These are phyloP conservation scores for Drosophila colorata DNA, from an alignment of 2,888 invertebrate genomes.

Conservation along the genomic window DNA sequence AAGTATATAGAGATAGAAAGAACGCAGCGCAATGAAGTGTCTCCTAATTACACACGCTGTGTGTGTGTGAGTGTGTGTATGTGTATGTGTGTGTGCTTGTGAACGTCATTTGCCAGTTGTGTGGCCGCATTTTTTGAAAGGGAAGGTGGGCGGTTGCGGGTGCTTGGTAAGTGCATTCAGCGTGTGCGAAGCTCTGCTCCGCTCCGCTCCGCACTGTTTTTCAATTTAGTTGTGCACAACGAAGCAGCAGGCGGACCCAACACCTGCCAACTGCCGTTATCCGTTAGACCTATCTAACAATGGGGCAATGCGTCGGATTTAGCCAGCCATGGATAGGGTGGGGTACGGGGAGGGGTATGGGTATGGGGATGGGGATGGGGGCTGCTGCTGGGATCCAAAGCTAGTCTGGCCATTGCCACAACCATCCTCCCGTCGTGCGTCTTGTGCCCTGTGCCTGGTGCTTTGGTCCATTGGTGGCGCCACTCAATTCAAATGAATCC, in stretches of 20 bases:
- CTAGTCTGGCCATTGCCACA: slow-evolving; percentile 10
- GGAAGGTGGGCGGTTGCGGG: not conserved
- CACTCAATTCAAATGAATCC: slow-evolving; percentile 77
- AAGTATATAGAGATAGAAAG: no score
- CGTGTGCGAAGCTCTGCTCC: no score
- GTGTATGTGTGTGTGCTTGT: slow-evolving; percentile 87
- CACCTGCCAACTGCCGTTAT: slow-evolving; percentile 36
- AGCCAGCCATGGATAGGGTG: not conserved
- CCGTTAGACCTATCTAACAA: slow-evolving; percentile 18
- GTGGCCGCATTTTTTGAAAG: slow-evolving; percentile 12
- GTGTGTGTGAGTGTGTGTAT: slow-evolving; percentile 85
- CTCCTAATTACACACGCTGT: not conserved
- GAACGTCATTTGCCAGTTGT: slow-evolving; percentile 43
- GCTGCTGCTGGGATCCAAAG: not conserved
- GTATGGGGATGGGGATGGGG: slow-evolving; percentile 9
- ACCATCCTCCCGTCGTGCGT: not conserved
- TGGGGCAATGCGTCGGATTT: slow-evolving; percentile 9
- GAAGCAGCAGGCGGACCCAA: slow-evolving; percentile 19
- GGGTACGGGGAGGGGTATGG: not conserved
- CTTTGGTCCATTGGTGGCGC: slow-evolving; percentile 48
- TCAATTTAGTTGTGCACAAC: slow-evolving; percentile 64
- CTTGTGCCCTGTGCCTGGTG: slow-evolving; percentile 24
- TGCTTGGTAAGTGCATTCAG: slow-evolving; percentile 47
- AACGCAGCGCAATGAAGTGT: not conserved
- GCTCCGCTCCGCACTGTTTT: slow-evolving; percentile 62